Evolutionary conservation across 2,113 vertebrate genomes (phyloP).

Genomic region (Sylvilagus bachmani): DNA sequence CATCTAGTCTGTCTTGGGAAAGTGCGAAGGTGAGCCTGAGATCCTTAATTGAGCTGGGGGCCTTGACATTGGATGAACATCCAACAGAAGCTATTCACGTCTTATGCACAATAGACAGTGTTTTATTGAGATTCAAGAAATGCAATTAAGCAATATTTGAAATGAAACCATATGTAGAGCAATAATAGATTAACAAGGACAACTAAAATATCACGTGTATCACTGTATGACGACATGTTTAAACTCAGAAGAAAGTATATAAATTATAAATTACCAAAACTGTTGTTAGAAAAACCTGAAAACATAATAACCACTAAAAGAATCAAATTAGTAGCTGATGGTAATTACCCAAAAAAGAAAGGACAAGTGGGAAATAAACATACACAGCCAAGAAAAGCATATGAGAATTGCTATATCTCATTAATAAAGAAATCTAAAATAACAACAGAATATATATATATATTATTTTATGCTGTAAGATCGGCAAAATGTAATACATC

Average conservation of each 20-base stretch:
- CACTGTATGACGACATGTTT: background rate
- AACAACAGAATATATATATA: background rate
- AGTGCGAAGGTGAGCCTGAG: background rate
- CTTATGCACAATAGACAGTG: background rate
- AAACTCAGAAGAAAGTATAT: background rate
- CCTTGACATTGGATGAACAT: background rate
- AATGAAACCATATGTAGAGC: background rate
- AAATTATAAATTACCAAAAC: background rate
- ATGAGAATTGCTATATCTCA: background rate
- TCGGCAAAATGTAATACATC: background rate
- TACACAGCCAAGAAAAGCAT: background rate
- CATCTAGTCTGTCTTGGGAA: too few species aligned
- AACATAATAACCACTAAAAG: background rate
- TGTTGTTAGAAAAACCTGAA: background rate
- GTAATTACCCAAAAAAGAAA: background rate
- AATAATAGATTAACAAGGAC: background rate
- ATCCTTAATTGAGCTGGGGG: too few species aligned
- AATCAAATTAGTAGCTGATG: background rate
- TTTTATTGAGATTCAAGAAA: background rate
- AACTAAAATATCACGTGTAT: background rate
- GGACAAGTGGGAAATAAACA: conserved; percentile 1
- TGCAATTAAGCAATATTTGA: background rate
- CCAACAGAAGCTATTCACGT: background rate
- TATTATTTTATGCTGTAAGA: background rate
- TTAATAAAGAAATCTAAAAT: conserved; percentile 7